Evolutionary conservation across 2,113 vertebrate species (phyloP), one percentile per base, ranked within the genome.

Genomic region (Calidris pugnax): DNA sequence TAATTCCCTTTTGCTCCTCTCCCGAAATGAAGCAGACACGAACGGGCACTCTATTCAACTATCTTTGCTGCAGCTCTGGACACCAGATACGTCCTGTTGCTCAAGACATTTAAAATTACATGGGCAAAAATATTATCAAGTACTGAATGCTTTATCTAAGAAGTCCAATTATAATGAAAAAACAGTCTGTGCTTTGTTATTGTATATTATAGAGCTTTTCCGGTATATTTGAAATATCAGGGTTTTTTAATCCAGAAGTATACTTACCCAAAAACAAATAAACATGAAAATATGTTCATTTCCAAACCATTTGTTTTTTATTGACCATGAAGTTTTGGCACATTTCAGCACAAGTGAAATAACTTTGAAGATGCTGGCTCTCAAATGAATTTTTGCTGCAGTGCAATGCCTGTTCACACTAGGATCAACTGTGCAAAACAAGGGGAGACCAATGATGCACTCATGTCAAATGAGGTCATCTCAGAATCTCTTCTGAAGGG

Each of bases 251-350:
- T 85, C 33, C 73, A 68, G 43, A 85, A 84, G 35, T 14, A 9
- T 37, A 45, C 48, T 75, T 72, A 64, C 45, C 43, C 59, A 81
- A 84, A 94, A 81, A 5, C 80, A 95, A 91, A 87, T 32, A 88
- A 95, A 95, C 56, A 72, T 55, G 60, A 95, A 86, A 95, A 92
- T 17, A 81, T 0, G 6, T 27, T 91, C 45, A 69, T 63, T 96
- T 95, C 89, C 77, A 78, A 91, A 85, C 73, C 45, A 76, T 87
- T 95, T 91, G 53, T 32, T 93, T 95, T 92, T 95, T 87, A 95
- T 33, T 91, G 86, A 89, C 90, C 86, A 73, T 69, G 80, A 89
- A 82, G 37, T 60, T 89, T 76, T 85, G 84, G 86, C 86, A 92
- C 45, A 47, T 73, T 64, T 90, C 50, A n/a, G 37, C 75, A 87